Conservation (phyloP, 2,888 invertebrate genomes). For the Harmothoe impar region DNA sequence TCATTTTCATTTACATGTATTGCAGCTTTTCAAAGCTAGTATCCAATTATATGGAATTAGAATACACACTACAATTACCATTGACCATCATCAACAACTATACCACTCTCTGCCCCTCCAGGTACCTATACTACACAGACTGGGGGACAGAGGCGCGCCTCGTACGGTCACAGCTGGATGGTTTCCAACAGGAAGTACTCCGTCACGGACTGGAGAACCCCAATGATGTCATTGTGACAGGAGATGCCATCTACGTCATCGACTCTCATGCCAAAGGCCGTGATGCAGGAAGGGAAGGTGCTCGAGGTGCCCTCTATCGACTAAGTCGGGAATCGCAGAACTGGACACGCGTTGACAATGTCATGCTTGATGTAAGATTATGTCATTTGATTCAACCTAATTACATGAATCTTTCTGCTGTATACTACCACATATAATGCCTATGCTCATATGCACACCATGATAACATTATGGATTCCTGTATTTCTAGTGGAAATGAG, state of each 20-base stretch:
- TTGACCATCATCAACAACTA: no score
- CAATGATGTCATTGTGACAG: conserved; percentile 73
- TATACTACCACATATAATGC: not conserved
- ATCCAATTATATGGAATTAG: no score
- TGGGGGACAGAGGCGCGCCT: conserved; percentile 75
- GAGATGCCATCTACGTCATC: conserved; percentile 73
- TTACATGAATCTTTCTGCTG: not conserved
- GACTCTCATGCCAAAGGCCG: conserved; percentile 75
- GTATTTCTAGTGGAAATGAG: no score
- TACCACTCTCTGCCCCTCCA: conserved; percentile 65
- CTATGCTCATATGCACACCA: no score
- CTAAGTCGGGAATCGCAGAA: not conserved
- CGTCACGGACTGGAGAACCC: conserved; percentile 74
- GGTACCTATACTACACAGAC: conserved; percentile 77
- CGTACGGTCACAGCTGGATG: conserved; percentile 75
- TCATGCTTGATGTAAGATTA: not conserved
- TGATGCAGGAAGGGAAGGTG: conserved; percentile 67
- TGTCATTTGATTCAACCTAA: not conserved
- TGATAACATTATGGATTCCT: no score
- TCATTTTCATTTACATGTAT: no score
- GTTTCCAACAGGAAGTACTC: conserved; percentile 70
- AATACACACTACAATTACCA: no score
- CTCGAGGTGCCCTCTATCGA: conserved; percentile 43
- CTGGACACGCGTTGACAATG: not conserved
- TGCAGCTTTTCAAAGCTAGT: no score